phyloP scores from a whole-genome alignment of 92 coral and sea anemone species.

The Siderastrea siderea region DNA sequence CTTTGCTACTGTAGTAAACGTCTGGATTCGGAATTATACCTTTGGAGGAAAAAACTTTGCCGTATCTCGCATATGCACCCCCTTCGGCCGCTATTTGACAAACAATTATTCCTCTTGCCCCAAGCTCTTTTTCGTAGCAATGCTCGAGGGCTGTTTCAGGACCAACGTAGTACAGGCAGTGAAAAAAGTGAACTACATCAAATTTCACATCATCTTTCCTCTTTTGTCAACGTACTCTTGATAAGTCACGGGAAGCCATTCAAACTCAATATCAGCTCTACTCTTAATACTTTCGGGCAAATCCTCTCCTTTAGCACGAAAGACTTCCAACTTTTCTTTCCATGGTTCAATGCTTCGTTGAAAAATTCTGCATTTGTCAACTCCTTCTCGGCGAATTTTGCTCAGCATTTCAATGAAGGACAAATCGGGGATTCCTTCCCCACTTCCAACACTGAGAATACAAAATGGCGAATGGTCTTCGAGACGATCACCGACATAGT shows the following conservation, averaged over 20 bases:
- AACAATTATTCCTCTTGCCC: background rate
- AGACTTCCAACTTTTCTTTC: background rate
- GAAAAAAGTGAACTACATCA: constrained; percentile 12
- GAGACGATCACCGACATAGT: background rate
- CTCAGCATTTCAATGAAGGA: background rate
- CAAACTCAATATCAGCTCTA: background rate
- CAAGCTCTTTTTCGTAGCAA: constrained; percentile 32
- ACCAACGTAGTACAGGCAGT: constrained; percentile 4
- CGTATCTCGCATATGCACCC: background rate
- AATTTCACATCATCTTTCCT: background rate
- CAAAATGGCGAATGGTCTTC: background rate
- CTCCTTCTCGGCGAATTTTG: background rate
- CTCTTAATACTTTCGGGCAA: background rate
- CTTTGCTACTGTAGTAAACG: constrained; percentile 3
- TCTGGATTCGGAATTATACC: constrained; percentile 4
- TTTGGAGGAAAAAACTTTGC: background rate
- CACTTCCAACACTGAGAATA: background rate
- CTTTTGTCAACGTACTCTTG: background rate
- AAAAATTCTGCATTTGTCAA: background rate
- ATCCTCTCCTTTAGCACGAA: background rate
- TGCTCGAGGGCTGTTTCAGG: constrained; percentile 5
- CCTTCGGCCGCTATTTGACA: background rate
- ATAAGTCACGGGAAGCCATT: background rate
- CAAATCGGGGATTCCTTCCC: background rate
- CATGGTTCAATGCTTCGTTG: constrained; percentile 19